A percentile compares a stretch with the other conserved stretches of the same genome.
Conservation (phyloP, 2,113 vertebrate species). For the Pongo abelii region DNA sequence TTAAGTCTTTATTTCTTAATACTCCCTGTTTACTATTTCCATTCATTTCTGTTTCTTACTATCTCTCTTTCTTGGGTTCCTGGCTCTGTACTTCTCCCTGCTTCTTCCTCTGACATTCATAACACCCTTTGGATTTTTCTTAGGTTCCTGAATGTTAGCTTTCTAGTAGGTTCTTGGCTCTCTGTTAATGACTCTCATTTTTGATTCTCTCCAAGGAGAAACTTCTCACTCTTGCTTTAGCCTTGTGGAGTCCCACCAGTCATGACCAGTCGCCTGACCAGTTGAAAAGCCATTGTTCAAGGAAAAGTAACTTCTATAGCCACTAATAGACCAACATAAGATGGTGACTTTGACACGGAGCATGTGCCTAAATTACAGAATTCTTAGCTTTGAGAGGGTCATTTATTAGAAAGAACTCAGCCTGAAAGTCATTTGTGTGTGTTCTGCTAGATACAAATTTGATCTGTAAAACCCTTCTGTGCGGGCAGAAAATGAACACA, state of each 20-base stretch:
- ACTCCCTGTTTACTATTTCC: conserved; percentile 24
- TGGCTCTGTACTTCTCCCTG: not conserved
- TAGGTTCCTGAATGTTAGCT: not conserved
- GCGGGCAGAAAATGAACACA: not conserved
- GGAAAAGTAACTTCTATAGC: not conserved
- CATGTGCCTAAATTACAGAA: not conserved
- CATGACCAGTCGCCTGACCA: not conserved
- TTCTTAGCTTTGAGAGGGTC: conserved; percentile 24
- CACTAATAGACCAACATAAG: not conserved
- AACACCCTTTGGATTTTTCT: not conserved
- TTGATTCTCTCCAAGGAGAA: conserved; percentile 29
- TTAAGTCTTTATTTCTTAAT: not conserved
- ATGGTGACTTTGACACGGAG: not conserved
- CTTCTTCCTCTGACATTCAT: conserved; percentile 17
- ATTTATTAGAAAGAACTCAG: conserved; percentile 47
- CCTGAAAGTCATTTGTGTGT: not conserved
- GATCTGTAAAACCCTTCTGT: conserved; percentile 19
- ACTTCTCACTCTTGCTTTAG: not conserved
- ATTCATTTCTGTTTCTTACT: not conserved
- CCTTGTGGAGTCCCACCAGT: not conserved
- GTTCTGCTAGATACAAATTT: not conserved
- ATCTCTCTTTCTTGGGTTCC: conserved; percentile 13
- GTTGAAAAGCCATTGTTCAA: conserved; percentile 29
- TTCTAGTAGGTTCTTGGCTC: not conserved
- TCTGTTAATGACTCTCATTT: conserved; percentile 8